These are phyloP conservation scores for Lota lota DNA, from an alignment of 2,113 vertebrate genomes.

Conservation along the genomic window DNA sequence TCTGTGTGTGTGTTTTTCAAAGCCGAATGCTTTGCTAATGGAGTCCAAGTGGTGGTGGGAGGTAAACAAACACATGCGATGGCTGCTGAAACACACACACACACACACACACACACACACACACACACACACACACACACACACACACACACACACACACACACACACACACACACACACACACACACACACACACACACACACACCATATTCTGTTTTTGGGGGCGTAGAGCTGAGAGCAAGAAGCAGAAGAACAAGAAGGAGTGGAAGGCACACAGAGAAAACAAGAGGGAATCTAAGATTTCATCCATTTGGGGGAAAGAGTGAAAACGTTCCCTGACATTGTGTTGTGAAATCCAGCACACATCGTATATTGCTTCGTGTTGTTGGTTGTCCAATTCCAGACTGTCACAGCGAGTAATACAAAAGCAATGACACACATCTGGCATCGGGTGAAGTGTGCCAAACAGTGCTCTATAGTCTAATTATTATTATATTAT, in stretches of 20 bases:
- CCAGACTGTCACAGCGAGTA: no score
- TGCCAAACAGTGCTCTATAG: no score
- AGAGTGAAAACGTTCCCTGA: no score
- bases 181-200: conserved; percentile 18
- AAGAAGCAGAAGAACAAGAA: background rate
- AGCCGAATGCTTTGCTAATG: conserved; percentile 60
- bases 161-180: conserved; percentile 19
- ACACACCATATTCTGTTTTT: conserved; percentile 15
- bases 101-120: conserved; percentile 3
- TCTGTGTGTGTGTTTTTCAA: conserved; percentile 33
- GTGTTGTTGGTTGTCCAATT: no score
- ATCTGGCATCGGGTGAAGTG: no score
- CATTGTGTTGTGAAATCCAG: no score
- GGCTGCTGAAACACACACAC: conserved; percentile 39
- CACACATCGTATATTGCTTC: no score
- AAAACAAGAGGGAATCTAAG: no score
- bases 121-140: background rate
- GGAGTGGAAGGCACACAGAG: background rate
- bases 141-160: conserved; percentile 9
- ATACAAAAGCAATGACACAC: no score
- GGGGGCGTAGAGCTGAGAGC: conserved; percentile 1
- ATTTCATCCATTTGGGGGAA: no score
- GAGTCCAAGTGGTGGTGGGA: conserved; percentile 62
- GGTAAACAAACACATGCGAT: conserved; percentile 68
- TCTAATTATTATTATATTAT: no score